phyloP scores from a whole-genome alignment of 2,113 vertebrate genomes.

The Martes martes region DNA sequence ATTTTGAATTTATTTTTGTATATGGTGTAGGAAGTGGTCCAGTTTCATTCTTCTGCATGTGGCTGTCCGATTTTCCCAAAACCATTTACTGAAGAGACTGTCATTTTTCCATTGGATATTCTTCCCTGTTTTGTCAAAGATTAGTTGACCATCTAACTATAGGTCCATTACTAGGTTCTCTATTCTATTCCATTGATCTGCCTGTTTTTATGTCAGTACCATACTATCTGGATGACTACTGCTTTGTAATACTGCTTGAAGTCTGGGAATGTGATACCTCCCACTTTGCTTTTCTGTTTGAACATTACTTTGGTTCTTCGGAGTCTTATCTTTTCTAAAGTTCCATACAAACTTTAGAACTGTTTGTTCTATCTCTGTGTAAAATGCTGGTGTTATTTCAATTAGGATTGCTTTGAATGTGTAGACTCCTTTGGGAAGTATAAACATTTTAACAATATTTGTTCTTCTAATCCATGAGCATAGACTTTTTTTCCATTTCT shows the following conservation, averaged over 20 bases:
- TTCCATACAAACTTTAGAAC: neutral
- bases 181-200: neutral
- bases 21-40: neutral
- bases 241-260: neutral
- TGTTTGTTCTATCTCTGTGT: neutral
- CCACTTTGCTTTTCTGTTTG: neutral
- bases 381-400: neutral
- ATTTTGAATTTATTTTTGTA: neutral
- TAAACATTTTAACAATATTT: neutral
- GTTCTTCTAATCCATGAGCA: neutral
- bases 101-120: neutral
- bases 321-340: neutral
- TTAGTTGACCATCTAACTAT: neutral
- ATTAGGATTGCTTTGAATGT: neutral
- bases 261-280: neutral
- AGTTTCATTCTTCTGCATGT: neutral
- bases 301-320: too few species aligned
- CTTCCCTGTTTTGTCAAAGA: neutral
- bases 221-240: neutral
- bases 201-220: neutral
- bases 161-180: neutral
- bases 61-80: neutral
- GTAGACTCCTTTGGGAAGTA: neutral
- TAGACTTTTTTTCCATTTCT: neutral
- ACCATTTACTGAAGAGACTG: neutral